Evolutionary conservation across 2,113 vertebrate genomes (phyloP), one percentile per base, ranked within the genome.

Genomic region (Xerus inauris): DNA sequence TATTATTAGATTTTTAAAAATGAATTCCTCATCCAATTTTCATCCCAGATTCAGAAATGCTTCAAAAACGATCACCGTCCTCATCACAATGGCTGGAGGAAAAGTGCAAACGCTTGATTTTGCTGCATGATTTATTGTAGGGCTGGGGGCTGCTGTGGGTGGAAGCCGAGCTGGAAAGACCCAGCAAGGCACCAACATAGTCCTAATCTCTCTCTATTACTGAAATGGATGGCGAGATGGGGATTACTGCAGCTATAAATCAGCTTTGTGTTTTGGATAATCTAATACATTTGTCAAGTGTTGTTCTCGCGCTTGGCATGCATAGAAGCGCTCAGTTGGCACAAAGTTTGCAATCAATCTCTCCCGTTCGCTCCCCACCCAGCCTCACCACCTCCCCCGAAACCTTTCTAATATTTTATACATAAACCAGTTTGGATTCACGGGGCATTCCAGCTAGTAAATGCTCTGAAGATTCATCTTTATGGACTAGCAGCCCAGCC

Each of bases 201-300:
- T 90, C 90, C 54, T 96, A 83, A 96, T 96, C 96, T 93, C 97
- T 81, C 62, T 96, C 97, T 80, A 59, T 49, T 96, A 97, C 51
- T 5, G 85, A 87, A 98, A 98, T 79, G 92, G 96, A 97, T 80
- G 97, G 84, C 71, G 87, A 80, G 91, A 57, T 51, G 97, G 49
- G 97, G 97, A 97, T 96, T 96, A 85, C 35, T 0, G 54, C 3
- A 51, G 88, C 92, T 90, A 92, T 98, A 98, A 98, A 98, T 98
- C 98, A 98, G 97, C 49, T 94, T 89, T 97, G 96, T 91, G 96
- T 2, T 95, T 98, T 95, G 97, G 97, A 93, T 98, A 97, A 98
- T 97, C 98, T 95, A 98, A 98, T 93, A 91, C 92, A 98, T 98
- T 98, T 98, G 98, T 98, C 98, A 97, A 6, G 0, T 77, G 92